phyloP scores from a whole-genome alignment of 2,113 vertebrate genomes.

The Urocolius indicus region DNA sequence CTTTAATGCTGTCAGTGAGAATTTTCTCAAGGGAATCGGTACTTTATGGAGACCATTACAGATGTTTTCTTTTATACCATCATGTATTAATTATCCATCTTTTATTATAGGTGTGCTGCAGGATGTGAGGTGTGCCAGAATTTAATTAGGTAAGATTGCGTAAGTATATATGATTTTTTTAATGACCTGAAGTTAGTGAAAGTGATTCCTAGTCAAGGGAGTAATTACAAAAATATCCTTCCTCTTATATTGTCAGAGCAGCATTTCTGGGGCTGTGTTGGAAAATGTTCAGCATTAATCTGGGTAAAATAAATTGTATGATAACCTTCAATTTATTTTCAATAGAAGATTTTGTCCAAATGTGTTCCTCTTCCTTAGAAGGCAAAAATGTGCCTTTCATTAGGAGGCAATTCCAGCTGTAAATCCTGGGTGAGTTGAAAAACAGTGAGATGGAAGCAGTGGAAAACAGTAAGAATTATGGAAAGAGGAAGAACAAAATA shows the following conservation, averaged over 20 bases:
- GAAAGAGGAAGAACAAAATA: not conserved
- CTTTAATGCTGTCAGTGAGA: not conserved
- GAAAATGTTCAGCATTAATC: not conserved
- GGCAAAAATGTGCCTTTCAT: not conserved
- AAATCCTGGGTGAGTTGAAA: not conserved
- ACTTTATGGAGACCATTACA: not conserved
- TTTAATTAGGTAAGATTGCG: conserved; percentile 87
- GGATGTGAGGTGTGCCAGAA: conserved; percentile 93
- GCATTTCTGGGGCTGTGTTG: not conserved
- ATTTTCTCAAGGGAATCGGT: not conserved
- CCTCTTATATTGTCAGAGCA: not conserved
- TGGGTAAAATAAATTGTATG: not conserved
- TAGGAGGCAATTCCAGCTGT: not conserved
- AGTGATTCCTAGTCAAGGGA: not conserved
- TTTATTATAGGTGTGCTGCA: conserved; percentile 84
- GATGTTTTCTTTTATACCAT: not conserved
- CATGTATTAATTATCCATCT: not conserved
- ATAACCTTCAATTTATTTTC: not conserved
- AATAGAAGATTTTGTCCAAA: not conserved
- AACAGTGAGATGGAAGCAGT: not conserved
- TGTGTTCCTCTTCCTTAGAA: not conserved
- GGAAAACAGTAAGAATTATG: not conserved
- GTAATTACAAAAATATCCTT: not conserved
- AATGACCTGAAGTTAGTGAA: not conserved
- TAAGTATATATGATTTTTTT: not conserved